These are phyloP conservation scores for Atta colombica DNA, from an alignment of 1,140 invertebrate species.

Conservation along the genomic window DNA sequence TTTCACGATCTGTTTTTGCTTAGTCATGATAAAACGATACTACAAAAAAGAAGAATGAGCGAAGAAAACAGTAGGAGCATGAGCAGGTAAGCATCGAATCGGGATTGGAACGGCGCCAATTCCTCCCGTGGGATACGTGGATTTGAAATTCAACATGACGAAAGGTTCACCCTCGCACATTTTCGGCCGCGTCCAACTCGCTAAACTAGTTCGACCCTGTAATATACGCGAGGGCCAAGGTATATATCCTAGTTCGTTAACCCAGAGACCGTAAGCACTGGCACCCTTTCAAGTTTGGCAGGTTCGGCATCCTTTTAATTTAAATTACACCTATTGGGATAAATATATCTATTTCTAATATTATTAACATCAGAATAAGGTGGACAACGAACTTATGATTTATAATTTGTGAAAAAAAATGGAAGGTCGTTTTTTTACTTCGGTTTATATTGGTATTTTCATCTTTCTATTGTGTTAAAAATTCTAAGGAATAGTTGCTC, in stretches of 20 bases:
- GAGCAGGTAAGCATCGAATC: slow-evolving; percentile 78
- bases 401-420: not conserved
- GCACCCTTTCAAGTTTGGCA: slow-evolving; percentile 75
- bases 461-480: not conserved
- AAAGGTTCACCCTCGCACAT: slow-evolving; percentile 65
- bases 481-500: not conserved
- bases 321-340: slow-evolving; percentile 61
- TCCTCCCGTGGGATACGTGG: slow-evolving; percentile 65
- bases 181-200: slow-evolving; percentile 67
- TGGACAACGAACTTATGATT: not conserved
- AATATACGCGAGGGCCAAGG: slow-evolving; percentile 69
- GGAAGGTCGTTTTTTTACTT: slow-evolving; percentile 1
- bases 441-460: not conserved
- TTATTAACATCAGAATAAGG: slow-evolving; percentile 46
- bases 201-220: slow-evolving; percentile 75
- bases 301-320: slow-evolving; percentile 76
- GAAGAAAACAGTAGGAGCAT: slow-evolving; percentile 45
- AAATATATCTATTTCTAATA: slow-evolving; percentile 53
- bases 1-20: slow-evolving; percentile 72
- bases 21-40: slow-evolving; percentile 43
- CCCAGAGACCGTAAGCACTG: slow-evolving; percentile 76
- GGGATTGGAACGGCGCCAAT: slow-evolving; percentile 79
- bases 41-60: slow-evolving; percentile 47
- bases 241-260: slow-evolving; percentile 76
- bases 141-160: slow-evolving; percentile 77